Percentiles rank a stretch among this genome's conserved stretches.
Conservation (phyloP, 2,797 vertebrate genomes). For the Anomalospiza imberbis region DNA sequence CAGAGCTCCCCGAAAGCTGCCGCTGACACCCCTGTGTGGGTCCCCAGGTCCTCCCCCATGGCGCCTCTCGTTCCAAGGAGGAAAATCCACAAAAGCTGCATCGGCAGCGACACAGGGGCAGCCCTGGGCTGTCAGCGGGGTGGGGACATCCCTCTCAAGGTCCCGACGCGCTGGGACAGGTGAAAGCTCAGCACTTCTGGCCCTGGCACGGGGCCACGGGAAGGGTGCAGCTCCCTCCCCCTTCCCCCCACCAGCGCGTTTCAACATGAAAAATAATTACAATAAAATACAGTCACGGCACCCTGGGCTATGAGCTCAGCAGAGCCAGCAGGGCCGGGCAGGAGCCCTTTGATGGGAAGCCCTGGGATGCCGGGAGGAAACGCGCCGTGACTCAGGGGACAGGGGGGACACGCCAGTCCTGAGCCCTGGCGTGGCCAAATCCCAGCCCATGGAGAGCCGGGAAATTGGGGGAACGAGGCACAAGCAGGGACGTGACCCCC, state of each 20-base stretch:
- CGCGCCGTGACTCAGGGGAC: background rate
- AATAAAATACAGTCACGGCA: constrained; percentile 13
- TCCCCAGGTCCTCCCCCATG: fast-evolving
- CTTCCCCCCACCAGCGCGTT: background rate
- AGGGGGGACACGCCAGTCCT: fast-evolving
- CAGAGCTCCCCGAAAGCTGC: fast-evolving
- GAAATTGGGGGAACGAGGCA: background rate
- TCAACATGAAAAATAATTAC: constrained; percentile 54
- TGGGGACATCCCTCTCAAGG: background rate
- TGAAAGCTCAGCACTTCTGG: constrained; percentile 16
- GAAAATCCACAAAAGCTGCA: background rate
- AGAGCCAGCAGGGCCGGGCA: constrained; percentile 21
- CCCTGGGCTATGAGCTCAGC: constrained; percentile 55
- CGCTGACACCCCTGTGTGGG: fast-evolving
- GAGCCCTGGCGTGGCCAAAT: fast-evolving
- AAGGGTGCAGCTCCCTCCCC: constrained; percentile 28
- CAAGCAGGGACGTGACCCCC: fast-evolving
- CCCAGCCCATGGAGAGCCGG: fast-evolving
- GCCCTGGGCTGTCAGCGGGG: background rate
- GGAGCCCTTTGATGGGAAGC: constrained; percentile 12
- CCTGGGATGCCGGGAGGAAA: background rate
- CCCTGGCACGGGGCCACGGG: background rate
- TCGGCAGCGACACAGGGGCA: fast-evolving
- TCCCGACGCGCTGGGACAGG: background rate
- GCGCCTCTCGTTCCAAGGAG: fast-evolving